Evolutionary conservation across 1,140 invertebrate genomes (phyloP), one percentile per base, ranked within the genome.

Genomic region (Procambarus virginalis): DNA sequence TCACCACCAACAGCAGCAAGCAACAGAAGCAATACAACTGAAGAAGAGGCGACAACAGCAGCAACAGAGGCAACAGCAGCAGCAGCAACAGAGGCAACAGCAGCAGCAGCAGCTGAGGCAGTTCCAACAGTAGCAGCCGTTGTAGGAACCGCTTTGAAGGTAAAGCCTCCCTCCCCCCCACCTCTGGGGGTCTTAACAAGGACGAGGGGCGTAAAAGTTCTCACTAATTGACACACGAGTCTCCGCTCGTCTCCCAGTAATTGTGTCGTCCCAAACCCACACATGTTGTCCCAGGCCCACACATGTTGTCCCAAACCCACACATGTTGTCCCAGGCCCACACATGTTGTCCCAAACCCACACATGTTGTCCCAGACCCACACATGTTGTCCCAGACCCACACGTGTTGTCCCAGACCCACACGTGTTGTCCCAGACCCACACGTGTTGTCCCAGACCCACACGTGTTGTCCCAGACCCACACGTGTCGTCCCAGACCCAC

Each of bases 191-290:
- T 5, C 5, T 34, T 73, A 73, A 73, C 34, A 73, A 34, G 68
- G 68, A 5, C n/a, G 68, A 73, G 68, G 10, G 68, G 68, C 68
- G 68, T 34, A 73, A 73, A 73, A 34, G n/a, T 73, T 6, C n/a
- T 73, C 68, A 34, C n/a, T 73, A 73, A 73, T 73, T 73, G 68
- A 22, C n/a, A 73, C n/a, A 34, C 22, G 68, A 73, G 68, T 73
- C 68, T 20, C 64, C 9, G 64, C 3, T 68, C 20, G 64, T 10
- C 64, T 34, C n/a, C 20, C 68, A 6, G 68, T 73, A 22, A 73
- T 73, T 73, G 68, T 73, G n/a, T 34, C 68, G 20, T 73, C 68
- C 68, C 34, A 34, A 34, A 34, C n/a, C n/a, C n/a, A n/a, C n/a
- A n/a, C n/a, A n/a, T n/a, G n/a, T n/a, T n/a, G n/a, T n/a, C n/a